A percentile compares a stretch with the other conserved stretches of the same genome.
Evolutionary conservation across 2,797 vertebrate genomes (phyloP).

Genomic region (Malacoctenus gilli): DNA sequence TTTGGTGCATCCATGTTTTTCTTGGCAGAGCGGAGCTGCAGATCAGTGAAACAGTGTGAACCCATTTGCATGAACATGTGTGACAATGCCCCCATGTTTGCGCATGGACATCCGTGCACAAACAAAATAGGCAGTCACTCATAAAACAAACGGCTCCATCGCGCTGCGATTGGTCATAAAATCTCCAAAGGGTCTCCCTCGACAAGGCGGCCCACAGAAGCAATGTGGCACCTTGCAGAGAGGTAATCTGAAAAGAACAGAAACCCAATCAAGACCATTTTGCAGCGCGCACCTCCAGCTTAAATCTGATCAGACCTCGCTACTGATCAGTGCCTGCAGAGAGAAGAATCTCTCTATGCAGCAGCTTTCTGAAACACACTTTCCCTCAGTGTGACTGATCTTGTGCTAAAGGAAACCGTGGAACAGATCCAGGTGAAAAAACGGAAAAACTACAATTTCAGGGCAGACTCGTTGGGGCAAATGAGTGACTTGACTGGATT

Average conservation of each 20-base stretch:
- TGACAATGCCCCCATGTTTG: background rate
- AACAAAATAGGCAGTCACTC: background rate
- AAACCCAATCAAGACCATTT: conserved; percentile 13
- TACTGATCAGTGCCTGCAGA: conserved; percentile 27
- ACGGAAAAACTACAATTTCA: conserved; percentile 20
- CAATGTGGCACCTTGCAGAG: background rate
- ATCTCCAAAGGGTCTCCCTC: background rate
- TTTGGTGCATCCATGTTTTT: background rate
- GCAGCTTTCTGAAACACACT: too few species aligned
- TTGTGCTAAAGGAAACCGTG: conserved; percentile 3
- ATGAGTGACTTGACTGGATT: too few species aligned
- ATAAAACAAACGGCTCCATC: background rate
- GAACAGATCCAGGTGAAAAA: conserved; percentile 21
- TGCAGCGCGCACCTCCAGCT: conserved; percentile 22
- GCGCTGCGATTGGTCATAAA: background rate
- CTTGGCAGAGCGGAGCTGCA: background rate
- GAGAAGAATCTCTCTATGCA: conserved; percentile 11
- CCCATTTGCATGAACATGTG: background rate
- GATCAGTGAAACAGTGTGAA: conserved; percentile 7
- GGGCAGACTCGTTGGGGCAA: conserved; percentile 18
- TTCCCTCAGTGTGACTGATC: conserved; percentile 10
- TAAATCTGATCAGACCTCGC: conserved; percentile 34
- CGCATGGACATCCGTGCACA: background rate
- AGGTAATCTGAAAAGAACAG: background rate
- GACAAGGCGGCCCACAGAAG: conserved; percentile 9